Conservation (phyloP, 1,140 invertebrate genomes). For the Drosophila parvula region DNA sequence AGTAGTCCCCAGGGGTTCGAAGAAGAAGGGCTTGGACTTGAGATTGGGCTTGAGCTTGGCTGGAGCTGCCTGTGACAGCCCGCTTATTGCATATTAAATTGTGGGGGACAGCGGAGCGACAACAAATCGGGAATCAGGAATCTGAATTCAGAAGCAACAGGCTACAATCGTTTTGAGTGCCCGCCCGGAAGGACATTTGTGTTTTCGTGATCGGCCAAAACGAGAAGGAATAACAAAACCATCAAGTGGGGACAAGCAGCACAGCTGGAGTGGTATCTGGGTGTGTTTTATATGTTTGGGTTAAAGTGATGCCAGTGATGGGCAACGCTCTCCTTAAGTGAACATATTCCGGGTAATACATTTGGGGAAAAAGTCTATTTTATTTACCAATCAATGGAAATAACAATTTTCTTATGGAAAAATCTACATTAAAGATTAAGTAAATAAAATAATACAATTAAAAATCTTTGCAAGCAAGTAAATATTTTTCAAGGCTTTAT, state of each 20-base stretch:
- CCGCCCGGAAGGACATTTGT: slow-evolving; percentile 64
- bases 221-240: slow-evolving; percentile 40
- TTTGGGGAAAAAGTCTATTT: background rate
- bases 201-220: slow-evolving; percentile 20
- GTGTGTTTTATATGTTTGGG: background rate
- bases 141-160: slow-evolving; percentile 22
- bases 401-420: too few species aligned
- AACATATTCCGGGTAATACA: slow-evolving; percentile 3
- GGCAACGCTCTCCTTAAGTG: background rate
- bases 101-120: slow-evolving; percentile 22
- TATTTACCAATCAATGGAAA: background rate
- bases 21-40: slow-evolving; percentile 3
- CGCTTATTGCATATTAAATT: slow-evolving; percentile 77
- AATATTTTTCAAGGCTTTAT: background rate
- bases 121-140: slow-evolving; percentile 49
- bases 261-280: background rate
- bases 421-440: too few species aligned
- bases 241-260: slow-evolving; percentile 22
- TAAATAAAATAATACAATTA: background rate
- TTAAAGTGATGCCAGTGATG: slow-evolving; percentile 30
- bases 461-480: background rate
- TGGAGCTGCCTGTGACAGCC: slow-evolving; percentile 63
- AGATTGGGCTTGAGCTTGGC: background rate
- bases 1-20: background rate
- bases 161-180: slow-evolving; percentile 51